These are phyloP conservation scores for Gorsachius magnificus DNA, from an alignment of 2,797 vertebrate genomes.

Conservation along the genomic window DNA sequence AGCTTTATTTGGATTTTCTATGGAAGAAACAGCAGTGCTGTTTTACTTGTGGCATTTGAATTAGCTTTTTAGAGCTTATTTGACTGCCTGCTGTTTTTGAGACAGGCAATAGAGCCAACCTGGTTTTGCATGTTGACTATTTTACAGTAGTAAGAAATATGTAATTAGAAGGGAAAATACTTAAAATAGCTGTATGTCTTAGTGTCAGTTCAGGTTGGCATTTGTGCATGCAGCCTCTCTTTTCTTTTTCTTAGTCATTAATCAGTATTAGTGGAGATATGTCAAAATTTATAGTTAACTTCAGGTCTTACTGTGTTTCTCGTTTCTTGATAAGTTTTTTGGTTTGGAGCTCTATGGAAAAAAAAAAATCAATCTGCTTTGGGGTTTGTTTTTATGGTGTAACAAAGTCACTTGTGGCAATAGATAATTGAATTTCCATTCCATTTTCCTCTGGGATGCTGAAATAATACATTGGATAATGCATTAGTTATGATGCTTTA, in stretches of 20 bases:
- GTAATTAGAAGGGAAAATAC: conserved; percentile 75
- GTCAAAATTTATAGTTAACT: conserved; percentile 61
- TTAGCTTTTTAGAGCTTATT: conserved; percentile 61
- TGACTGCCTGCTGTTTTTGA: conserved; percentile 58
- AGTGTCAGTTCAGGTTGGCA: conserved; percentile 52
- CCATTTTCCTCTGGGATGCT: conserved; percentile 14
- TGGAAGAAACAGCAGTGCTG: conserved; percentile 20
- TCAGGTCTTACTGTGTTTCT: conserved; percentile 46
- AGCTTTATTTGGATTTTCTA: conserved; percentile 41
- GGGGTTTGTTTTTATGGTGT: conserved; percentile 4
- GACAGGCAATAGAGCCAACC: conserved; percentile 33
- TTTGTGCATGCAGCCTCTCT: conserved; percentile 20
- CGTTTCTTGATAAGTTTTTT: conserved; percentile 46
- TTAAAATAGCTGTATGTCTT: conserved; percentile 76
- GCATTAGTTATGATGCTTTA: conserved; percentile 6
- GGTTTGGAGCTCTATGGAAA: not conserved
- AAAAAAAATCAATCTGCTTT: conserved; percentile 10
- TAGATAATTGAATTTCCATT: conserved; percentile 48
- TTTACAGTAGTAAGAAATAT: conserved; percentile 68
- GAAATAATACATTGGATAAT: conserved; percentile 19
- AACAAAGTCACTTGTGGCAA: not conserved
- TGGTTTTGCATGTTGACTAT: conserved; percentile 56
- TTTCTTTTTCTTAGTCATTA: conserved; percentile 70
- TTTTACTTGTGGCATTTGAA: conserved; percentile 61
- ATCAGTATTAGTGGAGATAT: conserved; percentile 68